phyloP scores from a whole-genome alignment of 2,113 vertebrate genomes.

The Cepphus grylle region DNA sequence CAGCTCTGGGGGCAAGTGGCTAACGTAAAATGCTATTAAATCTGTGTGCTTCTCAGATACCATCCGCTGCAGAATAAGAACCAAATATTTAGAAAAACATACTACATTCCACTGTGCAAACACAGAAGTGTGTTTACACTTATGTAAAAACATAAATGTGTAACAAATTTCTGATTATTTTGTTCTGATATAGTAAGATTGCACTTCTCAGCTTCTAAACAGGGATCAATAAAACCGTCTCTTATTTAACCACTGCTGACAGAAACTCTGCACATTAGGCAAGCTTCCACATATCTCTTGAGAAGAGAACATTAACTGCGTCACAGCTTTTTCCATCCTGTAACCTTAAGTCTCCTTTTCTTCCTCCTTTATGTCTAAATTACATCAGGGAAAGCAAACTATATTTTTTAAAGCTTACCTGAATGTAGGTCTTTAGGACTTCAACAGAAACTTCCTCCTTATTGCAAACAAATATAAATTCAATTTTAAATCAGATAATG shows the following conservation, averaged over 20 bases:
- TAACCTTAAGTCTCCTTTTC: background rate
- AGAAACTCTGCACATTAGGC: background rate
- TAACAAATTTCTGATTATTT: background rate
- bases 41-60: constrained; percentile 84
- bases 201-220: background rate
- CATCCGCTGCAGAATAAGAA: constrained; percentile 73
- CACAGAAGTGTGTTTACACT: background rate
- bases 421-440: constrained; percentile 86
- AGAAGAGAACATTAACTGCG: background rate
- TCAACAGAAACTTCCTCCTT: constrained; percentile 90
- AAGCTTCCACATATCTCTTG: background rate
- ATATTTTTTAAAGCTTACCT: constrained; percentile 70
- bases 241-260: background rate
- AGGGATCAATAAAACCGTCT: background rate
- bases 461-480: constrained; percentile 33
- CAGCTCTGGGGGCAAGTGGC: constrained; percentile 85
- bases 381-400: background rate
- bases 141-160: background rate
- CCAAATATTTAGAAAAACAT: background rate
- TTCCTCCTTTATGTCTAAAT: background rate
- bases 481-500: background rate
- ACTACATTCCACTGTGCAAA: background rate
- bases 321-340: background rate
- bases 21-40: constrained; percentile 91
- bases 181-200: background rate